Evolutionary conservation across 1,140 invertebrate genomes (phyloP).

Genomic region (Penaeus chinensis): DNA sequence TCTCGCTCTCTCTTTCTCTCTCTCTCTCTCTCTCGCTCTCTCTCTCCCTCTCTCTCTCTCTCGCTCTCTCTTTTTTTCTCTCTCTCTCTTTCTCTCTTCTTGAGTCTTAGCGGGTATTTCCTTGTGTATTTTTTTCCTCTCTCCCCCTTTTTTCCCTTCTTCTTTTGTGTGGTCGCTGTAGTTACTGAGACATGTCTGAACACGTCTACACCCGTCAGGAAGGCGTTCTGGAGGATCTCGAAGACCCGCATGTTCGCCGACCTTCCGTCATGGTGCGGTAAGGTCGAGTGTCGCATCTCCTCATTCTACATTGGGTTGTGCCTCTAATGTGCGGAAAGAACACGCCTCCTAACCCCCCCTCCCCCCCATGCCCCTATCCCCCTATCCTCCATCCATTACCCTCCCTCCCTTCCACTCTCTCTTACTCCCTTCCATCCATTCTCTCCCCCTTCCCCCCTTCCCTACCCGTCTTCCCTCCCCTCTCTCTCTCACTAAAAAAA

Average conservation of each 20-base stretch:
- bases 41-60: neutral
- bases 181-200: constrained; percentile 20
- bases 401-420: neutral
- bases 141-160: neutral
- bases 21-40: constrained; percentile 19
- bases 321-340: too few species aligned
- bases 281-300: neutral
- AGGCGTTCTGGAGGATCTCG: neutral
- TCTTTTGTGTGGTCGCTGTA: constrained; percentile 3
- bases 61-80: neutral
- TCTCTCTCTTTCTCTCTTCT: too few species aligned
- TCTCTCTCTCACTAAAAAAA: neutral
- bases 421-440: too few species aligned
- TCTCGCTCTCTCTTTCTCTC: too few species aligned
- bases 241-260: neutral
- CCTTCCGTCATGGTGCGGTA: neutral
- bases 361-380: too few species aligned
- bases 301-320: too few species aligned
- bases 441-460: too few species aligned
- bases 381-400: neutral
- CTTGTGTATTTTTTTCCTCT: neutral
- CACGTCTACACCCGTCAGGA: constrained; percentile 4
- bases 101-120: neutral
- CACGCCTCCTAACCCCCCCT: too few species aligned
- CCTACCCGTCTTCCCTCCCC: neutral